phyloP scores from a whole-genome alignment of 2,113 vertebrate genomes.

The Neolamprologus caudopunctatus region DNA sequence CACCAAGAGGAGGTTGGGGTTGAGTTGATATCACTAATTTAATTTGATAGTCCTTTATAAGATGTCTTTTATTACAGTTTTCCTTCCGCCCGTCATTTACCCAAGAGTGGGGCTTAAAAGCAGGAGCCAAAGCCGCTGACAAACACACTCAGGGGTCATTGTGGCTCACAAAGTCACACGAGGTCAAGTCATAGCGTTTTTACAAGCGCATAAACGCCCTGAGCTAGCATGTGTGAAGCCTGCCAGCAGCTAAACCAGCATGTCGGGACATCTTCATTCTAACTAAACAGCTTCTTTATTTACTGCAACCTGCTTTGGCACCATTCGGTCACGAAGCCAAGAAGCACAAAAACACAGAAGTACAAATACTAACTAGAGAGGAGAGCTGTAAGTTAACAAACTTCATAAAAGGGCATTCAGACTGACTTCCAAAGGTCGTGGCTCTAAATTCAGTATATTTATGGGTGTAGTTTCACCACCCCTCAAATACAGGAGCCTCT shows the following conservation, averaged over 20 bases:
- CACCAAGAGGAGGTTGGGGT: background rate
- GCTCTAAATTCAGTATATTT: constrained; percentile 60
- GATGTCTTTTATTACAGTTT: constrained; percentile 12
- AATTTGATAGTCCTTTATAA: constrained; percentile 15
- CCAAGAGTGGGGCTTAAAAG: background rate
- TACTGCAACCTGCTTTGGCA: background rate
- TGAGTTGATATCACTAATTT: constrained; percentile 1
- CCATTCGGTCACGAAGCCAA: background rate
- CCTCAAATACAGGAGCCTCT: constrained; percentile 57
- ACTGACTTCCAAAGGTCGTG: constrained; percentile 36
- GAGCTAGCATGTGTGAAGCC: background rate
- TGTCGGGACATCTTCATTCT: background rate
- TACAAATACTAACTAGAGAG: constrained; percentile 13
- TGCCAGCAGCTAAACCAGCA: constrained; percentile 11
- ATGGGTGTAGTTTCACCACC: constrained; percentile 48
- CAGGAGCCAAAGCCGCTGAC: constrained; percentile 7
- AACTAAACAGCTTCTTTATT: background rate
- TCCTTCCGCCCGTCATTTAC: constrained; percentile 15
- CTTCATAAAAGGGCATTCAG: constrained; percentile 44
- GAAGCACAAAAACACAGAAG: background rate
- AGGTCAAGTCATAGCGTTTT: constrained; percentile 29
- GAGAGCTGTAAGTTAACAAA: constrained; percentile 35
- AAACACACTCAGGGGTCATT: constrained; percentile 43
- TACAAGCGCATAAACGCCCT: constrained; percentile 7
- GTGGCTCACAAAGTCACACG: constrained; percentile 40